Conservation (phyloP, 1,140 invertebrate species). For the Mesaphorura yosii region DNA sequence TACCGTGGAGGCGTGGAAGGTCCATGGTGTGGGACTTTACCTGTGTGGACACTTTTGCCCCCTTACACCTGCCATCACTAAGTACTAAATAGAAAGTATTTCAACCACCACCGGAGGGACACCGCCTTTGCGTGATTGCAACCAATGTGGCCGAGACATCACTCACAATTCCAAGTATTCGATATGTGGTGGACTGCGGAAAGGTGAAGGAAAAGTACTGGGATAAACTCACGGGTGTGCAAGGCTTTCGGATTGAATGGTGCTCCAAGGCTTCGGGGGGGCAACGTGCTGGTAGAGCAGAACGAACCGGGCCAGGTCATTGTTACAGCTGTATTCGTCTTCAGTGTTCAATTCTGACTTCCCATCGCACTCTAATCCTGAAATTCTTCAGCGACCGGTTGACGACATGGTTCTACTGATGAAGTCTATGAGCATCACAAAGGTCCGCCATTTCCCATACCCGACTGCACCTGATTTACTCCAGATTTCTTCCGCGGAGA, state of each 20-base stretch:
- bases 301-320: conserved; percentile 75
- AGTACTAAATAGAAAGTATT: too few species aligned
- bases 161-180: conserved; percentile 88
- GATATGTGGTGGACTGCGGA: conserved; percentile 85
- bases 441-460: conserved; percentile 92
- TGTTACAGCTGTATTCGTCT: conserved; percentile 91
- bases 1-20: too few species aligned
- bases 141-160: conserved; percentile 99
- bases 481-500: conserved; percentile 16
- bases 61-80: too few species aligned
- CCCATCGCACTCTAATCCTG: conserved; percentile 63
- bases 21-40: too few species aligned
- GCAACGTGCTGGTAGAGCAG: conserved; percentile 86
- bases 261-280: conserved; percentile 87
- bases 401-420: conserved; percentile 91
- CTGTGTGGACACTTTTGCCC: too few species aligned
- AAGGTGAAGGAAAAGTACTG: conserved; percentile 58
- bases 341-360: conserved; percentile 89
- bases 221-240: conserved; percentile 75
- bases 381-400: conserved; percentile 79
- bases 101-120: conserved; percentile 60
- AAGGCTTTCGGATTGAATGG: conserved; percentile 75
- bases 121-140: conserved; percentile 80
- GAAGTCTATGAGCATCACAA: conserved; percentile 90
- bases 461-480: conserved; percentile 69